These are phyloP conservation scores for Nesogale talazaci DNA, from an alignment of 2,113 vertebrate species.

Conservation along the genomic window DNA sequence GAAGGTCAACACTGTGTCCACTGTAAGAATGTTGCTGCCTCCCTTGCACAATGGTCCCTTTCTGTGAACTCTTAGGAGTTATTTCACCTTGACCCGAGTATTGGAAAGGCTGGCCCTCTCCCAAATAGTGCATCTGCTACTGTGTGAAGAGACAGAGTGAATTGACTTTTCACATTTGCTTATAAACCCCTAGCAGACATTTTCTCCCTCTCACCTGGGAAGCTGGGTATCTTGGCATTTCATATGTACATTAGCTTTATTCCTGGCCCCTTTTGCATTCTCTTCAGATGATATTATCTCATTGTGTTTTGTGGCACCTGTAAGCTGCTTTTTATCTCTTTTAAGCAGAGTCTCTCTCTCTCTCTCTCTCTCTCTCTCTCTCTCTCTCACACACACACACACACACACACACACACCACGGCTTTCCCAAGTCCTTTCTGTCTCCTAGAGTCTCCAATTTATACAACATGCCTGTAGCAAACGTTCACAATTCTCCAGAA, in stretches of 20 bases:
- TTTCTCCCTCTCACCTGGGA: neutral
- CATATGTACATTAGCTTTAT: neutral
- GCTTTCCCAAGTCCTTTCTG: neutral
- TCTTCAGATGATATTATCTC: neutral
- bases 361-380: too few relatives aligned
- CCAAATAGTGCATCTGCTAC: slow-evolving; percentile 7
- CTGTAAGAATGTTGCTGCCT: slow-evolving; percentile 12
- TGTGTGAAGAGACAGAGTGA: neutral
- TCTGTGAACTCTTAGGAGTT: neutral
- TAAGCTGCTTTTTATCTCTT: neutral
- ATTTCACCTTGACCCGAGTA: neutral
- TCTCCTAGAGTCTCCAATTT: neutral
- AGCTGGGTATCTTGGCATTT: neutral
- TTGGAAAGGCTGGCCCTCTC: neutral
- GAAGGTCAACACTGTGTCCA: neutral
- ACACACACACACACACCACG: neutral
- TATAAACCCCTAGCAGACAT: neutral
- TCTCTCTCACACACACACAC: neutral
- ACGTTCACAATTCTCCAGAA: neutral
- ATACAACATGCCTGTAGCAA: neutral
- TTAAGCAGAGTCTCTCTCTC: neutral
- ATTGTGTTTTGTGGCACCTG: neutral
- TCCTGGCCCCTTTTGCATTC: neutral
- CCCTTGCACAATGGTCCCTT: neutral
- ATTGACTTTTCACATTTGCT: neutral